Conservation (phyloP, 2,888 invertebrate genomes). For the Dysmachus trigonus region DNA sequence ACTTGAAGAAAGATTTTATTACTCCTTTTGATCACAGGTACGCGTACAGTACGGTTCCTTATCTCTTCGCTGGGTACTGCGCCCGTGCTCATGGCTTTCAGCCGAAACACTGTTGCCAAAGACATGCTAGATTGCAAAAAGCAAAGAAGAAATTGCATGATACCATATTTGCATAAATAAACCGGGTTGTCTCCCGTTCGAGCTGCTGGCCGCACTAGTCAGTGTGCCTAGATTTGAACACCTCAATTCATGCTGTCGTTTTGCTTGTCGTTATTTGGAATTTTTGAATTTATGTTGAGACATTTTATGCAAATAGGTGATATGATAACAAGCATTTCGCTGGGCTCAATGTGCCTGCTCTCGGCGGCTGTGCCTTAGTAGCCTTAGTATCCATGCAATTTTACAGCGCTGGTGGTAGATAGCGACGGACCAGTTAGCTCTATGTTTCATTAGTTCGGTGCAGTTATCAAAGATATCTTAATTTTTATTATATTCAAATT, state of each 20-base stretch:
- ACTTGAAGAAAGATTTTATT: too few species aligned
- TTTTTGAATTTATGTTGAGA: slow-evolving; percentile 30
- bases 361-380: neutral
- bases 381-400: neutral
- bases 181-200: neutral
- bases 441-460: neutral
- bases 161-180: slow-evolving; percentile 31
- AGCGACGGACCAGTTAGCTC: neutral
- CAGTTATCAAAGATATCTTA: slow-evolving; percentile 7
- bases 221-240: slow-evolving; percentile 1
- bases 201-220: neutral
- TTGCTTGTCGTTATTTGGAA: slow-evolving; percentile 21
- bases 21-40: too few species aligned
- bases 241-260: slow-evolving; percentile 3
- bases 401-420: neutral
- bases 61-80: neutral
- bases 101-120: neutral
- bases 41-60: neutral
- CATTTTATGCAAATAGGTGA: slow-evolving; percentile 27
- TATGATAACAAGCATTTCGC: slow-evolving; percentile 10
- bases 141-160: slow-evolving; percentile 16
- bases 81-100: neutral
- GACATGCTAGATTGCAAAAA: neutral
- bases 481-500: slow-evolving; percentile 33
- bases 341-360: neutral